A percentile compares a stretch with the other conserved stretches of the same genome.
Conservation (phyloP, 2,797 vertebrate species). For the Malurus leucopterus region DNA sequence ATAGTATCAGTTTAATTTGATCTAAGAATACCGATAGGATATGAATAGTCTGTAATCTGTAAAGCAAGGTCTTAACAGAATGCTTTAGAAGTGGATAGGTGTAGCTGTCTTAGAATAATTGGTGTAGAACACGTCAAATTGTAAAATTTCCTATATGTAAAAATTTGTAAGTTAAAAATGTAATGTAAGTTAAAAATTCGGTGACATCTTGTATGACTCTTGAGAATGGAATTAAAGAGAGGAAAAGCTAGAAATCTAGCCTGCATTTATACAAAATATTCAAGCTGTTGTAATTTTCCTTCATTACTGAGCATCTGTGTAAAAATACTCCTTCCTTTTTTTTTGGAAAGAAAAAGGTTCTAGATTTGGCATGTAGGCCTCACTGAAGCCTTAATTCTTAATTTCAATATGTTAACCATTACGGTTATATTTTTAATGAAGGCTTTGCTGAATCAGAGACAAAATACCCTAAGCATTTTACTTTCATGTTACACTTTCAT, state of each 20-base stretch:
- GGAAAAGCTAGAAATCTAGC: not conserved
- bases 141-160: not conserved
- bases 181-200: not conserved
- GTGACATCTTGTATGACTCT: not conserved
- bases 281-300: not conserved
- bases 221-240: not conserved
- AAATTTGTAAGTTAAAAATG: no score
- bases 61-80: not conserved
- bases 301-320: not conserved
- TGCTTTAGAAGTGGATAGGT: not conserved
- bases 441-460: not conserved
- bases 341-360: not conserved
- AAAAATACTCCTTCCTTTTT: not conserved
- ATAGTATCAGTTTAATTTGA: not conserved
- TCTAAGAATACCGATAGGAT: not conserved
- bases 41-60: not conserved
- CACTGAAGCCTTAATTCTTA: not conserved
- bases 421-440: not conserved
- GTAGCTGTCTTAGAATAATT: not conserved
- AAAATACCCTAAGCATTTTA: not conserved
- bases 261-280: not conserved
- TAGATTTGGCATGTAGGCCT: not conserved
- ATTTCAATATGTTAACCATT: not conserved
- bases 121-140: not conserved
- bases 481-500: not conserved